A percentile compares a stretch with the other conserved stretches of the same genome.
These are phyloP conservation scores for Metridium senile DNA, from an alignment of 92 coral and sea anemone genomes.

Conservation along the genomic window DNA sequence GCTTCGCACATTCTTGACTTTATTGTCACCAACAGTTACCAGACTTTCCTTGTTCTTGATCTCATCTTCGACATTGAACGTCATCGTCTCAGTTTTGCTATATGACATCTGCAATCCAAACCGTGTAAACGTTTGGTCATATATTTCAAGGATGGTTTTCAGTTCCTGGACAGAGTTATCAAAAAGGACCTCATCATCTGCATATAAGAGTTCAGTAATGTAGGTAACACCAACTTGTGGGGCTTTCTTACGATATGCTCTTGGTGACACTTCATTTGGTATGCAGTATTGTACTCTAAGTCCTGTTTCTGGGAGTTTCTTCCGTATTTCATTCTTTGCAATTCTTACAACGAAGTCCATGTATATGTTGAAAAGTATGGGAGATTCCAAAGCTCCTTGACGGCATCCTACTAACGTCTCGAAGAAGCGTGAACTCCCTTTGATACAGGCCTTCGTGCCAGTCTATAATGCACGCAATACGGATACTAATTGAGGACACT, in stretches of 20 bases:
- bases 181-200: constrained; percentile 33
- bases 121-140: constrained; percentile 32
- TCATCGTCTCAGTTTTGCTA: constrained; percentile 23
- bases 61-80: constrained; percentile 18
- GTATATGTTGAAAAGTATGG: constrained; percentile 23
- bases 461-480: background rate
- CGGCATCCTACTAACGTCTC: constrained; percentile 14
- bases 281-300: background rate
- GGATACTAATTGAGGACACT: background rate
- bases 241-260: constrained; percentile 8
- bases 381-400: constrained; percentile 26
- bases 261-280: constrained; percentile 1
- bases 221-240: background rate
- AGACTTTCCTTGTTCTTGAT: constrained; percentile 1
- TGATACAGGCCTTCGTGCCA: constrained; percentile 17
- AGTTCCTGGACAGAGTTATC: constrained; percentile 27
- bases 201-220: constrained; percentile 25
- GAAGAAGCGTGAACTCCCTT: background rate
- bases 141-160: constrained; percentile 28
- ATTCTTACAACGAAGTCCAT: constrained; percentile 21
- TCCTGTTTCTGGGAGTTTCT: constrained; percentile 13
- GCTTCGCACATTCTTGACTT: constrained; percentile 3
- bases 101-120: constrained; percentile 15
- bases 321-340: constrained; percentile 15
- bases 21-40: background rate